Evolutionary conservation across 2,113 vertebrate species (phyloP), one percentile per base, ranked within the genome.

Genomic region (Vimba vimba): DNA sequence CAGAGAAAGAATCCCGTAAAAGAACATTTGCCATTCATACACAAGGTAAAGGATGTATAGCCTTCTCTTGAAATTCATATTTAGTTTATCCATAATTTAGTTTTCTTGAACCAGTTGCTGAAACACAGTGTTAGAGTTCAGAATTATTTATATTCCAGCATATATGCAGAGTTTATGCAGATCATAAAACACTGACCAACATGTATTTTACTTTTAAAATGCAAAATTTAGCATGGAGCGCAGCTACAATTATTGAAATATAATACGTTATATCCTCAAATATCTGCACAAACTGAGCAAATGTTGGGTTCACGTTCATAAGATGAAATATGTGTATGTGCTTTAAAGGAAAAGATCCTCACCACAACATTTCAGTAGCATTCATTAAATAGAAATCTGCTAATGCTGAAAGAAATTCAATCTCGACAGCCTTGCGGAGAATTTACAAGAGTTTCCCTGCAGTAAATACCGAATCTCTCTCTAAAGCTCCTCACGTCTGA

Each of bases 391-490:
- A 79, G 33, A 77, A 59, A 60, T 25, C 6, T 33, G 25, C 3
- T 36, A 33, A 19, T 36, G 30, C 50, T 78, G 50, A 57, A 23
- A 13, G 50, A 78, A 79, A 79, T 25, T 52, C 74, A 76, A 9
- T 19, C 45, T 76, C 2, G 47, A 10, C 47, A 52, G 25, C 62
- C 69, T 45, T 36, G 60, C 19, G 36, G 73, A 2, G 25, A 27
- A 27, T 27, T 64, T 10, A 27, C 60, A 64, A 13, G 60, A 64
- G 27, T 64, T 64, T 64, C 60, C n/a, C 60, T 1, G 60, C n/a
- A 62, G 60, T 62, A 94, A 94, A 94, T 94, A 93, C 92, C 88
- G 93, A 94, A 94, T 43, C 39, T 93, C 93, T 93, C 91, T 91
- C 33, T 33, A 93, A 93, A 94, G 94, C 94, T 93, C 92, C 33